Base-by-base conservation (phyloP, 2,888 invertebrate genomes). In the Polydrusus pterygomalis region DNA sequence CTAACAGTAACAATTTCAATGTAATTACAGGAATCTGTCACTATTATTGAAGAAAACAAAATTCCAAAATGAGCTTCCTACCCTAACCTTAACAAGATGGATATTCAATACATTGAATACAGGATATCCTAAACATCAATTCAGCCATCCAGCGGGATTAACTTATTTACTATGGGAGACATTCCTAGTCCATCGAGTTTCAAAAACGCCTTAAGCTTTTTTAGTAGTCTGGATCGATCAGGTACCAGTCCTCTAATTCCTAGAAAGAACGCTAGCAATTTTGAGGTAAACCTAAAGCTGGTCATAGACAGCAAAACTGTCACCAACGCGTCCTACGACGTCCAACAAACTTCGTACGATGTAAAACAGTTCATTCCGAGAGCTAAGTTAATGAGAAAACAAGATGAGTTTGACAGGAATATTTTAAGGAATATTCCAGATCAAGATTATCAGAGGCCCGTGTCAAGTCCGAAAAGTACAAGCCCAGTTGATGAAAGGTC, bases 211-310 rank as follows among this genome's bases (percentile, higher is more conserved):
- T 65, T 80, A 15, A 78, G 70, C 45, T 79, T 78, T 54, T 80
- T 79, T 67, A 79, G 56, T 51, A 79, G 70, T 49, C 60, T 80
- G 40, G 79, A 80, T 56, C 67, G 79, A 25, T 56, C 78, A 40
- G 65, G 64, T 3, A 25, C 45, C 5, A 77, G 63, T 30, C 74
- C 78, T 65, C 70, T 74, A 30, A 72, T 77, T 63, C 75, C 80
- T 56, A 75, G 60, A 65, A 77, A 51, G 34, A 63, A 49, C 25
- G 45, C 75, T 60, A 72, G 76, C 63, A 77, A 73, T 71, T 74
- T 80, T 68, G 77, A 80, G 63, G 77, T 80, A 10, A 80, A 79
- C 38, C 69, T 80, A 1, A 80, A 77, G 45, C 70, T 80, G 18
- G 74, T 80, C 43, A 78, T 80, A 40, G 80, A 80, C 56, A 77